Conservation (phyloP, 2,113 vertebrate species). For the Cervus canadensis region DNA sequence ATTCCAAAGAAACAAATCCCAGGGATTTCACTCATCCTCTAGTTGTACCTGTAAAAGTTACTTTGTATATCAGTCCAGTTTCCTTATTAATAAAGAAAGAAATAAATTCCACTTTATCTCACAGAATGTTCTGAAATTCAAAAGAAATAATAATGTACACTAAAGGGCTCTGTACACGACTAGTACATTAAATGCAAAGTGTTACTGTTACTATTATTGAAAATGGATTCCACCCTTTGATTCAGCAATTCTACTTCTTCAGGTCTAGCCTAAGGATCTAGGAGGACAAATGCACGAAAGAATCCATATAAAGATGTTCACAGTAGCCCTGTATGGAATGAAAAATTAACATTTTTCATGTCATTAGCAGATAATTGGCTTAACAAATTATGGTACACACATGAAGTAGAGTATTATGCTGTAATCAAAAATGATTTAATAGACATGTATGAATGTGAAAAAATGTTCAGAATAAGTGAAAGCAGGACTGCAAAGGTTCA, state of each 20-base stretch:
- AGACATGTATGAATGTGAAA: background rate
- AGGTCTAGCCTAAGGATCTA: background rate
- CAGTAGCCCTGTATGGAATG: background rate
- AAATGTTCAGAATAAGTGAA: background rate
- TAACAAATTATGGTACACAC: background rate
- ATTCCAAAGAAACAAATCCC: background rate
- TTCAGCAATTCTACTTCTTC: background rate
- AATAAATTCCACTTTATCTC: background rate
- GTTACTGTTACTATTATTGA: background rate
- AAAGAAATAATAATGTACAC: background rate
- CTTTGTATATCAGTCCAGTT: background rate
- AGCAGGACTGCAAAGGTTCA: background rate
- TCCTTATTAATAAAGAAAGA: background rate
- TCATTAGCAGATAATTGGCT: background rate
- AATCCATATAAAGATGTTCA: background rate
- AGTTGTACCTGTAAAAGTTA: background rate
- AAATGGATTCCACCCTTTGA: background rate
- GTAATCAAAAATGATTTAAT: background rate
- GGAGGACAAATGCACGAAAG: background rate
- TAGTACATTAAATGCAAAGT: background rate
- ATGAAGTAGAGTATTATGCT: background rate
- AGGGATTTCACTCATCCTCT: background rate
- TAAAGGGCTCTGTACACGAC: background rate
- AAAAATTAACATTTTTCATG: background rate
- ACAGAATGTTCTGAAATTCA: conserved; percentile 7